Evolutionary conservation across 2,113 vertebrate species (phyloP).

Genomic region (Cisticola juncidis): DNA sequence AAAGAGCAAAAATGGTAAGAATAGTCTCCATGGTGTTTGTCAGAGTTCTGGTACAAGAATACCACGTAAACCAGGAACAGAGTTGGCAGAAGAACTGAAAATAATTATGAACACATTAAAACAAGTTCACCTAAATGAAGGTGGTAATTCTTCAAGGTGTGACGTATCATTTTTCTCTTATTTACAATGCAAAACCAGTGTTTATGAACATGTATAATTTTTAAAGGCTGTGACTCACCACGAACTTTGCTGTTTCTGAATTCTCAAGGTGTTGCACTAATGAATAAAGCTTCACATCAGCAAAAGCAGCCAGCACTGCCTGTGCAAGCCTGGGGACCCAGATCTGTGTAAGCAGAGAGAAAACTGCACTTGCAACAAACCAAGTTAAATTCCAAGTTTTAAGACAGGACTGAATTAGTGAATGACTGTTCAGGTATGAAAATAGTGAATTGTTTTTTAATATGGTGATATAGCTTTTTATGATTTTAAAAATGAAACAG

Average conservation of each 20-base stretch:
- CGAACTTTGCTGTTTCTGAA: conserved; percentile 80
- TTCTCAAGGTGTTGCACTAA: conserved; percentile 79
- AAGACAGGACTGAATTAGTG: background rate
- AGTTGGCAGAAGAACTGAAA: conserved; percentile 91
- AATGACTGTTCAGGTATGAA: background rate
- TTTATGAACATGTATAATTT: background rate
- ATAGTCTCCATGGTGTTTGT: conserved; percentile 92
- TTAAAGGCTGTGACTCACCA: conserved; percentile 75
- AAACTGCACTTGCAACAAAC: background rate
- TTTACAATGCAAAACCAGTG: background rate
- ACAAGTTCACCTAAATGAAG: background rate
- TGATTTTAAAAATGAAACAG: background rate
- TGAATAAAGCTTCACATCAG: conserved; percentile 87
- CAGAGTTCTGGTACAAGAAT: conserved; percentile 92
- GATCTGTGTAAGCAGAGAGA: conserved; percentile 74
- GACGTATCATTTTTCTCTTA: background rate
- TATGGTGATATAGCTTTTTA: background rate
- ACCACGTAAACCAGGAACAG: conserved; percentile 98
- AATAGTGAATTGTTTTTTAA: background rate
- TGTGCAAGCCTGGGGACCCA: conserved; percentile 89
- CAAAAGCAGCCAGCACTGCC: conserved; percentile 83
- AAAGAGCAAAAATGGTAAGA: conserved; percentile 86
- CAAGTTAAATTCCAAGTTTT: background rate
- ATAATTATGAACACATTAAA: background rate
- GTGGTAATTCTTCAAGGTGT: background rate